A percentile compares a stretch with the other conserved stretches of the same genome.
Evolutionary conservation across 1,140 invertebrate species (phyloP).

Genomic region (Idris sp.): DNA sequence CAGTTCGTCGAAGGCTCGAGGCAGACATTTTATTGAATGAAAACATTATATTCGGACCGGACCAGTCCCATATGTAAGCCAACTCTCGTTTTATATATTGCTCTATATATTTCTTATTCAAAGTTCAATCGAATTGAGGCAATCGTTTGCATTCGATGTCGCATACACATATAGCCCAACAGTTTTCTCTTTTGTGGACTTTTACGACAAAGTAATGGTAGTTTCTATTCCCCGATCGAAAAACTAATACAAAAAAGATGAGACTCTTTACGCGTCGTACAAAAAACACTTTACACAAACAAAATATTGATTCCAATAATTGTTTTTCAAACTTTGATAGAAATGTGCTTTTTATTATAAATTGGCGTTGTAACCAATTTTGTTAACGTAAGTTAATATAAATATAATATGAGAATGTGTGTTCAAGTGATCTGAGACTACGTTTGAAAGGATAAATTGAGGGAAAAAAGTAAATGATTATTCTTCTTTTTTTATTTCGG

Average conservation of each 20-base stretch:
- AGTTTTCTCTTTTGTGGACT: slow-evolving; percentile 43
- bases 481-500: slow-evolving; percentile 41
- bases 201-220: slow-evolving; percentile 43
- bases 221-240: slow-evolving; percentile 17
- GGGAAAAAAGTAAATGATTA: slow-evolving; percentile 29
- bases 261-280: slow-evolving; percentile 5
- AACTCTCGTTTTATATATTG: slow-evolving; percentile 44
- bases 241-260: slow-evolving; percentile 16
- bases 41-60: slow-evolving; percentile 58
- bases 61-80: slow-evolving; percentile 45
- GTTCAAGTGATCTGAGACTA: too few species aligned
- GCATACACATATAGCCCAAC: slow-evolving; percentile 11
- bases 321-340: too few species aligned
- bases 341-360: too few species aligned
- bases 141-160: slow-evolving; percentile 52
- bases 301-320: slow-evolving; percentile 28
- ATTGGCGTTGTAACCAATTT: too few species aligned
- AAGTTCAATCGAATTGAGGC: slow-evolving; percentile 55
- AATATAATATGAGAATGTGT: too few species aligned
- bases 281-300: slow-evolving; percentile 9
- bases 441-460: slow-evolving; percentile 47
- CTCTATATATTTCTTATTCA: slow-evolving; percentile 52
- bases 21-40: too few species aligned
- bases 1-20: slow-evolving; percentile 48
- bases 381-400: too few species aligned